phyloP scores from a whole-genome alignment of 2,113 vertebrate species.

The Choloepus hoffmanni region DNA sequence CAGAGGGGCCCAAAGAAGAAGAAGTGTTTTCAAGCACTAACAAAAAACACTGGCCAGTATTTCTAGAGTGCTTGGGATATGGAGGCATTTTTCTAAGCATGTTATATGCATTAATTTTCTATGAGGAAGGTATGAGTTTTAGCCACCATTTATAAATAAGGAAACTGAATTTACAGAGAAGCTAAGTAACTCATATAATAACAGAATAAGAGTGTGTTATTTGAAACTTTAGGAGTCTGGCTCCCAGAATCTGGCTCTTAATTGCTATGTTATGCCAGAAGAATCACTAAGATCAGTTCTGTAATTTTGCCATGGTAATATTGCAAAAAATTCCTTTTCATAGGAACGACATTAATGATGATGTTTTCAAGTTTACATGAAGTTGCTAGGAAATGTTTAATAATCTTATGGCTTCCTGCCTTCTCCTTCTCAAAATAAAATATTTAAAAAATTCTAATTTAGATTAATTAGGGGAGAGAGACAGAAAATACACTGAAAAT shows the following conservation, averaged over 20 bases:
- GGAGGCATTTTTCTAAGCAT: background rate
- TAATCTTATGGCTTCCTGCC: background rate
- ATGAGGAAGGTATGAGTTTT: background rate
- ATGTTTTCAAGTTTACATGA: background rate
- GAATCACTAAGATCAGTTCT: background rate
- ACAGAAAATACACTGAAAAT: background rate
- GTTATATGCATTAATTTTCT: background rate
- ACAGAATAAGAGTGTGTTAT: background rate
- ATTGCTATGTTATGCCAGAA: background rate
- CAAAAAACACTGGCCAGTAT: background rate
- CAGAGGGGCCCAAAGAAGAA: background rate
- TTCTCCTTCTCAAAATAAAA: conserved; percentile 13
- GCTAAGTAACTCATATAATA: background rate
- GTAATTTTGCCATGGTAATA: background rate
- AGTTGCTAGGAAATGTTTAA: rapidly evolving
- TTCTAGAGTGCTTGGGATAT: background rate
- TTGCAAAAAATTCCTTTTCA: background rate
- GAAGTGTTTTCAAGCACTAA: background rate
- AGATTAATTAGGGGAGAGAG: background rate
- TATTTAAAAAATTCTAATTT: background rate
- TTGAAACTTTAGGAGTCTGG: background rate
- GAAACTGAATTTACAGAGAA: background rate
- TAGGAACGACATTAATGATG: background rate
- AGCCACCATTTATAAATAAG: background rate
- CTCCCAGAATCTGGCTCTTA: background rate